Base-by-base conservation (phyloP, 2,113 vertebrate genomes). In the Dermatemys mawii region DNA sequence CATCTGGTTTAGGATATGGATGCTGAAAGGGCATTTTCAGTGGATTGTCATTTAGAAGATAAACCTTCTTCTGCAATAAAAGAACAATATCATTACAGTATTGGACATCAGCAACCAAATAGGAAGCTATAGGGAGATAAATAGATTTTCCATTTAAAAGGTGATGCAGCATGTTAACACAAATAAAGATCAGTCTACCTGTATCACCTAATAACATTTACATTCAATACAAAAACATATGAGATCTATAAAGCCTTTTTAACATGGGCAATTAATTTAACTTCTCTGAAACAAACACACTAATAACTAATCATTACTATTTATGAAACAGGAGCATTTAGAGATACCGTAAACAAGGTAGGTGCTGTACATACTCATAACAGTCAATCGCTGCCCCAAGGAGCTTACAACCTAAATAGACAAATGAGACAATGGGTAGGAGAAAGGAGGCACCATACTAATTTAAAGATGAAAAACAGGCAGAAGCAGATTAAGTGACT, bases 111-210 rank as follows among this genome's bases (percentile, higher is more conserved):
- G 53, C 80, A 84, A 53, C 0, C 63, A 53, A 90, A 17, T 16
- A 81, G 76, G 38, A 83, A 38, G 79, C 84, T 89, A 32, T 26
- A 70, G 0, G 0, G 81, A 51, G 81, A 93, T 75, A 82, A 89
- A 78, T 93, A 75, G 73, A 75, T 86, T 29, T 41, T 81, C 70
- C 51, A 86, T 93, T 90, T 84, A 83, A 95, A 91, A 87, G 48
- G 79, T 95, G 21, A 54, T 93, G 89, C 57, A 38, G 76, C 55
- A 81, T 53, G n/a, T 13, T 3, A 87, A 92, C 89, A 93, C 84
- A 91, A 84, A 95, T 90, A 84, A 94, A 94, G 91, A 87, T 29
- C 10, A 93, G 88, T 55, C n/a, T 11, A 82, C 60, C 89, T 81
- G 86, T 96, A 88, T 46, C 38, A 90, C 85, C 83, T 81, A 35